Percentiles rank a stretch among this genome's conserved stretches.
Evolutionary conservation across 1,140 invertebrate genomes (phyloP).

Genomic region (Zaprionus gabonicus): DNA sequence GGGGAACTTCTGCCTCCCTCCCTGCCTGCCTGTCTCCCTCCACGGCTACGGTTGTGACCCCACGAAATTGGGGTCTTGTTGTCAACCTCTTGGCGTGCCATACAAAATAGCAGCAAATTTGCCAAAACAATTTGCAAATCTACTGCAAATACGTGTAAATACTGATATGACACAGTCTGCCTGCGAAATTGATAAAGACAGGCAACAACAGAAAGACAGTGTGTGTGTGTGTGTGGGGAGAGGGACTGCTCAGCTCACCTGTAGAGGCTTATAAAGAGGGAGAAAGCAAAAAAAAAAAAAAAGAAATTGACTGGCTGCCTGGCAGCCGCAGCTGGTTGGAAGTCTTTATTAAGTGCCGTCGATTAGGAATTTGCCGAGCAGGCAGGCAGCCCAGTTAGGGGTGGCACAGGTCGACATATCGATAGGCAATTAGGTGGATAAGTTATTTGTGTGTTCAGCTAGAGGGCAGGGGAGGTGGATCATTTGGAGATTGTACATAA

Average conservation of each 20-base stretch:
- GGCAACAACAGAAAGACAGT: background rate
- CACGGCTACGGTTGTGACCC: background rate
- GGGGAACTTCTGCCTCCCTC: background rate
- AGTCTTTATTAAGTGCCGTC: conserved; percentile 67
- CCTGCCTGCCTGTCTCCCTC: background rate
- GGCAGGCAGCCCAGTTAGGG: background rate
- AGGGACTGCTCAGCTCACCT: conserved; percentile 23
- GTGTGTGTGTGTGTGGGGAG: too few species aligned
- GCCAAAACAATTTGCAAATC: conserved; percentile 83
- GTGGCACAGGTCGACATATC: conserved; percentile 8
- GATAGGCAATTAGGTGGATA: conserved; percentile 13
- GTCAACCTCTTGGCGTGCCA: conserved; percentile 47
- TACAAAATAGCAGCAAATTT: conserved; percentile 75
- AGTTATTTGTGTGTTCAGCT: background rate
- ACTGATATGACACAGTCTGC: conserved; percentile 77
- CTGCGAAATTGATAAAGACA: conserved; percentile 41
- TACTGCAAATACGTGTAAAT: conserved; percentile 79
- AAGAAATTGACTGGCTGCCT: background rate
- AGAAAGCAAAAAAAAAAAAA: background rate
- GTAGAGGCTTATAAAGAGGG: conserved; percentile 6
- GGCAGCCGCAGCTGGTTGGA: conserved; percentile 54
- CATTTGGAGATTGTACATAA: background rate
- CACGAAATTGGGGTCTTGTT: conserved; percentile 48
- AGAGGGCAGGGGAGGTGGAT: background rate
- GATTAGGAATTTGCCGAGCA: conserved; percentile 4